Evolutionary conservation across 2,113 vertebrate genomes (phyloP), one percentile per base, ranked within the genome.

Genomic region (Typhlomys cinereus): DNA sequence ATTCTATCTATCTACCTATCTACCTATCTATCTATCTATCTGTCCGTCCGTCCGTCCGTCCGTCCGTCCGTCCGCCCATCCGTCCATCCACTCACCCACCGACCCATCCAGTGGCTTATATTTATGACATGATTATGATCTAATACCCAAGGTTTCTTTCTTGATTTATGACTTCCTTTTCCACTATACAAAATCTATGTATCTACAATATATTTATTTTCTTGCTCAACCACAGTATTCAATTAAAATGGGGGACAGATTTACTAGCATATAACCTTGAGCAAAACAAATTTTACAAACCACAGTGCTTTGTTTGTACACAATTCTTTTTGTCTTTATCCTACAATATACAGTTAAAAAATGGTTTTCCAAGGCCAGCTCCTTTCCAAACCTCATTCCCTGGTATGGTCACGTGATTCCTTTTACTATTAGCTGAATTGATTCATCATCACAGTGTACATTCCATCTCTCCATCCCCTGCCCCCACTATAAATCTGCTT

Each of bases 231-330:
- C 9, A 70, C 25, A 57, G 46, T 61, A 83, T 61, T 61, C 89
- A 95, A 84, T 73, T n/a, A 66, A 89, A 95, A 29, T 50, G 93
- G 41, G n/a, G 20, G 10, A 75, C 39, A 94, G 75, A 92, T 92
- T 90, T 92, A 52, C 75, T 89, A 90, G 92, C 50, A 61, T 41
- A 73, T 76, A 69, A 92, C 82, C 83, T 85, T 76, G 71, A 93
- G 34, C 95, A 52, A 95, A 93, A 91, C 48, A 90, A 89, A 95
- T 83, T 88, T 89, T 80, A 92, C 29, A 88, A 92, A 91, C 12
- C 52, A 88, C 46, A 88, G 52, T 79, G 27, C 52, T 84, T 86
- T 86, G 81, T 90, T 86, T 91, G 25, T 67, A 85, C 50, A 34
- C 23, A 78, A 74, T 89, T 95, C 85, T 86, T 86, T 90, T 88